Evolutionary conservation across 2,888 invertebrate genomes (phyloP), one percentile per base, ranked within the genome.

Genomic region (Sphecodes monilicornis): DNA sequence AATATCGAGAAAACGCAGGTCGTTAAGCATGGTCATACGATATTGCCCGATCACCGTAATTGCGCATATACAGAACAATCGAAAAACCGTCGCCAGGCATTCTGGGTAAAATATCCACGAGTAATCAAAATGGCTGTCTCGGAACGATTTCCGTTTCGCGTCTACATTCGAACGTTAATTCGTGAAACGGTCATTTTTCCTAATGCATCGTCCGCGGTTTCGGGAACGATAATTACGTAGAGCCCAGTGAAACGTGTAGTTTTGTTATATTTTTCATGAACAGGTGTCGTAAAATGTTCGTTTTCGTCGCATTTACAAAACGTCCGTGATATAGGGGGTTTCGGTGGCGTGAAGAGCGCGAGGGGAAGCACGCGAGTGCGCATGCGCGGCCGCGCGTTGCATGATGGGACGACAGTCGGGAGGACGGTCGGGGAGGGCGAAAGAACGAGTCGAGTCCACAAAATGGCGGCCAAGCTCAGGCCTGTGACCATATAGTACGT

Each of bases 381-480:
- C 79, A 81, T 86, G 86, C 89, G 88, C 90, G 92, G 87, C 86
- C 90, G 88, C 92, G 93, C 92, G 89, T 90, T 93, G 94, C 93
- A 94, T 91, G 92, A 89, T 82, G 94, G 93, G 92, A 86, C 77
- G 86, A 74, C 80, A 82, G 87, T 78, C 76, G 77, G 73, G 70
- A 77, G 82, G 83, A 78, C 77, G 80, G 78, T 71, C 79, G 86
- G 91, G 89, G 88, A 88, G 91, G 90, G 86, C 90, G 91, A 92
- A 91, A 91, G 93, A 90, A 90, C 90, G 89, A 93, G 92, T 90
- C 90, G 91, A 92, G 92, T 93, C 92, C 94, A 94, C 92, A 94
- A 94, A 94, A 94, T 94, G 94, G 94, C 94, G 93, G 93, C 92
- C 92, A 91, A 91, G 92, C 93, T 93, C 91, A 87, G 89, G 90